phyloP scores from a whole-genome alignment of 2,113 vertebrate genomes.

The Penelope pileata region DNA sequence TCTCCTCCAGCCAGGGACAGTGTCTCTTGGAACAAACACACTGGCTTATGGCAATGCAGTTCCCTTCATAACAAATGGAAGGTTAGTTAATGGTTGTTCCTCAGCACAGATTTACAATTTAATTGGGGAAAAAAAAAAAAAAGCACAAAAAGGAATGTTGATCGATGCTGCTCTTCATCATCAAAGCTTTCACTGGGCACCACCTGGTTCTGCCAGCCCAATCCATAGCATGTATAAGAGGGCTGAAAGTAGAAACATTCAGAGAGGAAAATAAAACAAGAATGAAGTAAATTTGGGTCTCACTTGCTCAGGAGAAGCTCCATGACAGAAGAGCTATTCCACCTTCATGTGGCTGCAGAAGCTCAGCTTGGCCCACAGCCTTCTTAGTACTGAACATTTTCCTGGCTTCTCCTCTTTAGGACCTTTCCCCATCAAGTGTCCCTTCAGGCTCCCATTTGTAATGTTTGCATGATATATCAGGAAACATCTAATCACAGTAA shows the following conservation, averaged over 20 bases:
- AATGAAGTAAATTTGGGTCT: not conserved
- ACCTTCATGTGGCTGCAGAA: not conserved
- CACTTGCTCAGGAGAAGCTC: not conserved
- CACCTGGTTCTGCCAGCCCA: not conserved
- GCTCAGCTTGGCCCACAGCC: not conserved
- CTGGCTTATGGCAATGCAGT: not conserved
- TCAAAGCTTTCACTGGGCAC: not conserved
- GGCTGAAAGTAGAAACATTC: not conserved
- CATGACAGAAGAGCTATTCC: not conserved
- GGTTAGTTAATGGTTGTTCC: slow-evolving; percentile 22
- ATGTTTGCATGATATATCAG: not conserved
- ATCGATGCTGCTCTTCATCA: slow-evolving; percentile 15
- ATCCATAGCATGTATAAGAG: not conserved
- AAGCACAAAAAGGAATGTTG: not conserved
- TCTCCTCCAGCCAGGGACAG: not conserved
- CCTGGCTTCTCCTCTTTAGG: not conserved
- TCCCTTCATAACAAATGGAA: not conserved
- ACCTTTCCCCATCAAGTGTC: not conserved
- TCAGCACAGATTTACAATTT: slow-evolving; percentile 15
- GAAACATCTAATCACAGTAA: not conserved
- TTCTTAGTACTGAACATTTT: not conserved
- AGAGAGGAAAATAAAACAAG: not conserved
- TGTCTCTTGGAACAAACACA: not conserved
- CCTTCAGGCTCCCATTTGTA: not conserved
- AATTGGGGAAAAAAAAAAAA: not conserved